Evolutionary conservation across 2,113 vertebrate genomes (phyloP), one percentile per base, ranked within the genome.

Genomic region (Ictidomys tridecemlineatus): DNA sequence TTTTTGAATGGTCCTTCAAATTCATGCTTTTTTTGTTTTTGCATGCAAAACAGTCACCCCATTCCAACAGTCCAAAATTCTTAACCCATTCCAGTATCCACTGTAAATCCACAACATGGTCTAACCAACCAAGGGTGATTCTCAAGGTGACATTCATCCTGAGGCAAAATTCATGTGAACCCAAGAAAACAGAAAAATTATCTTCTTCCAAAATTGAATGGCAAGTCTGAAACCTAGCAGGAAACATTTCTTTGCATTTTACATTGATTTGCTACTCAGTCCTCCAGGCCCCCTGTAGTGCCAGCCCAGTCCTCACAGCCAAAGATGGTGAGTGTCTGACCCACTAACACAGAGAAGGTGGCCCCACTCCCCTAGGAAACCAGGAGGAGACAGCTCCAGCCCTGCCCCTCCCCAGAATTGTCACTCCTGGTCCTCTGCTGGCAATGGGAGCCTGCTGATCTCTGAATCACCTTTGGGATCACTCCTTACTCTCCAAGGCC

Each of bases 211-310:
- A 74, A 88, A 32, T 22, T 9, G 8, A 61, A 9, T 88, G 51
- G n/a, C 22, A 20, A 14, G 14, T 28, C 20, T 37, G n/a, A 86
- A 51, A 16, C 32, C 9, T 22, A 32, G n/a, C 26, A 34, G 30
- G 37, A 53, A 76, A 73, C 34, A 61, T 16, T 4, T 37, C 1
- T 86, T 73, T 39, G 4, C 69, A 32, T 32, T 39, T 56, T 30
- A 87, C 48, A 12, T 51, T 6, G 8, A 34, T 22, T 28, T 53
- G 12, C 3, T 11, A 0, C 34, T 72, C 48, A 53, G 67, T 20
- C 45, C 16, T 37, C 6, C 2, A 17, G 22, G 1, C 17, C 4
- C 65, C 24, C 48, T 17, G 32, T 1, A 34, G 24, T 1, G 12
- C 20, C 48, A 56, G 14, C 34, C 34, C 13, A 18, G 20, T 42